Percentiles rank a stretch among this genome's conserved stretches.
Evolutionary conservation across 2,113 vertebrate genomes (phyloP).

Genomic region (Cryptotis parvus): DNA sequence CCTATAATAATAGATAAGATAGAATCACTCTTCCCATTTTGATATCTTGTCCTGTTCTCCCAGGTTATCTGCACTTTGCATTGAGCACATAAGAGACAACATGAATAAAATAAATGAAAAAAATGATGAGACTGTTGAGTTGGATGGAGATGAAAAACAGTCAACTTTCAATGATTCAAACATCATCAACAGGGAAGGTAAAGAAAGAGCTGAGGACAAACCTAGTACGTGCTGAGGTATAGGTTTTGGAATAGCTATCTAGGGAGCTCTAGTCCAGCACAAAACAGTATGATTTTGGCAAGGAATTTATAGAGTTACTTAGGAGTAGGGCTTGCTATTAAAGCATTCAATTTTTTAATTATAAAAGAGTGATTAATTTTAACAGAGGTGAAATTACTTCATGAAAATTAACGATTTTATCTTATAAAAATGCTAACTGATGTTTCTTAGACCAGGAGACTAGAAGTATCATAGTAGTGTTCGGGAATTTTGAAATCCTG

Average conservation of each 20-base stretch:
- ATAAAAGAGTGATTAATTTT: slow-evolving; percentile 2
- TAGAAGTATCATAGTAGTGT: not conserved
- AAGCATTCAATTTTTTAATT: not conserved
- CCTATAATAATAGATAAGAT: not conserved
- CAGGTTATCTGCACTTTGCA: not conserved
- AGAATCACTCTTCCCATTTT: not conserved
- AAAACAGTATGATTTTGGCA: not conserved
- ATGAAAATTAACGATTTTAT: slow-evolving; percentile 22
- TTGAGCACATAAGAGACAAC: not conserved
- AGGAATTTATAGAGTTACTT: slow-evolving; percentile 20
- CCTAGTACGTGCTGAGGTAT: not conserved
- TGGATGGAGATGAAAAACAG: not conserved
- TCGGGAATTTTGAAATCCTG: not conserved
- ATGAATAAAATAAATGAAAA: not conserved
- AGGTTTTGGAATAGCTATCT: not conserved
- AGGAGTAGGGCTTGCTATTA: slow-evolving; percentile 9
- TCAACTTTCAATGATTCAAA: not conserved
- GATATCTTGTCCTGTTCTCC: not conserved
- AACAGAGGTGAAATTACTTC: not conserved
- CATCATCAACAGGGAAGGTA: not conserved
- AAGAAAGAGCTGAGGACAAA: not conserved
- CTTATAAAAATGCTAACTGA: not conserved
- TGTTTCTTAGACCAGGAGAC: slow-evolving; percentile 5
- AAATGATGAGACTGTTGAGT: not conserved
- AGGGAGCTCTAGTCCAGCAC: not conserved